Evolutionary conservation across 1,140 invertebrate genomes (phyloP), one percentile per base, ranked within the genome.

Genomic region (Lycorma delicatula): DNA sequence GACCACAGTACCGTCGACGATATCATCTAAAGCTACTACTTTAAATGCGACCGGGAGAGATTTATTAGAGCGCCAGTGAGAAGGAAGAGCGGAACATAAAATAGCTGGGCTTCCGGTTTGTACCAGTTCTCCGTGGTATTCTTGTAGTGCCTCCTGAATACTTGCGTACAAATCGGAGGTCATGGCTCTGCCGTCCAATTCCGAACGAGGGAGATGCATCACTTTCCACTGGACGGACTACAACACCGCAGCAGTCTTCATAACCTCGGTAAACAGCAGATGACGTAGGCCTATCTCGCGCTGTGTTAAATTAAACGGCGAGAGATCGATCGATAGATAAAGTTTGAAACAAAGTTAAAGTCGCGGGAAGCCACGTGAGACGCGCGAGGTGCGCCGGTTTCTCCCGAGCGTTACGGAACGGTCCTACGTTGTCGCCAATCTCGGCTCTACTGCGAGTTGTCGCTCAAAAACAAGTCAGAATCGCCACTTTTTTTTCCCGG

Each of bases 1-100:
- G 11, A 98, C 95, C 56, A 93, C 69, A 0, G 95, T 98, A 23
- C 95, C 94, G 73, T 98, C 95, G 62, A 82, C 82, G 18, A 98
- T 84, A 59, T 96, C 91, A 58, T 91, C 89, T 41, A 98, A 72
- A 0, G 89, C 84, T 28, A 97, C 87, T 60, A 90, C 87, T 76
- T 91, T 93, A 77, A 97, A 98, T 1, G 93, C 89, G 3, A 89
- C 81, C 1, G 94, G 95, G 56, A 97, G 74, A 28, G 91, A 94
- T 72, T 98, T 98, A 76, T 97, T 97, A n/a, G 91, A 93, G 27
- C 94, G 74, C 94, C 94, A 97, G 67, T 97, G 95, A 0, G 81
- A 80, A 0, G 94, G 94, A 50, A 97, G 75, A 0, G 82, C 84
- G 11, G 90, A 91, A 74, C 95, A 98, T 7, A 97, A 75, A 36